Conservation (phyloP, 2,888 invertebrate genomes). For the Coecobrya sp. region DNA sequence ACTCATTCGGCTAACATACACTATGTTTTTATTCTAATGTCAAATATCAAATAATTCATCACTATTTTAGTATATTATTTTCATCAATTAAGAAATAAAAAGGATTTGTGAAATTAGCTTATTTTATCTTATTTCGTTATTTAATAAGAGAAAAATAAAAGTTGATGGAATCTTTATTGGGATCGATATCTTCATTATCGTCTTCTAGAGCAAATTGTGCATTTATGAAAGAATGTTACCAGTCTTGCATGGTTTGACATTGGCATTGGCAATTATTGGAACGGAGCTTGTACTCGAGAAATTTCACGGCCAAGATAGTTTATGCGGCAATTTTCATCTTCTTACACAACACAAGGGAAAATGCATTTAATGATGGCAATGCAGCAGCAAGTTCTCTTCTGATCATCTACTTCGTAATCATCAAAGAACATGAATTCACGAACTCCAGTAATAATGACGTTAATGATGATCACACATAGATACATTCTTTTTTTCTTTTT, state of each 20-base stretch:
- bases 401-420: conserved; percentile 44
- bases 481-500: conserved; percentile 10
- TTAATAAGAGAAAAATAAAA: too few species aligned
- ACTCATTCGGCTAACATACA: too few species aligned
- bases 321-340: conserved; percentile 57
- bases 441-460: conserved; percentile 52
- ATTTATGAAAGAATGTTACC: neutral
- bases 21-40: too few species aligned
- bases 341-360: neutral
- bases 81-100: too few species aligned
- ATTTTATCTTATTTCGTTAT: too few species aligned
- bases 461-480: conserved; percentile 33
- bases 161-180: neutral
- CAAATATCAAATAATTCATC: too few species aligned
- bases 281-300: neutral
- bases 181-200: too few species aligned
- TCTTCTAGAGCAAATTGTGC: neutral
- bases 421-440: conserved; percentile 38
- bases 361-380: conserved; percentile 31
- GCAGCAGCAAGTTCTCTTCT: conserved; percentile 42
- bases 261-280: conserved; percentile 49
- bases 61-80: too few species aligned
- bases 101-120: too few species aligned
- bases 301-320: conserved; percentile 48
- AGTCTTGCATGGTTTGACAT: conserved; percentile 11